phyloP scores from a whole-genome alignment of 2,888 invertebrate genomes.

The Tenthredo livida region DNA sequence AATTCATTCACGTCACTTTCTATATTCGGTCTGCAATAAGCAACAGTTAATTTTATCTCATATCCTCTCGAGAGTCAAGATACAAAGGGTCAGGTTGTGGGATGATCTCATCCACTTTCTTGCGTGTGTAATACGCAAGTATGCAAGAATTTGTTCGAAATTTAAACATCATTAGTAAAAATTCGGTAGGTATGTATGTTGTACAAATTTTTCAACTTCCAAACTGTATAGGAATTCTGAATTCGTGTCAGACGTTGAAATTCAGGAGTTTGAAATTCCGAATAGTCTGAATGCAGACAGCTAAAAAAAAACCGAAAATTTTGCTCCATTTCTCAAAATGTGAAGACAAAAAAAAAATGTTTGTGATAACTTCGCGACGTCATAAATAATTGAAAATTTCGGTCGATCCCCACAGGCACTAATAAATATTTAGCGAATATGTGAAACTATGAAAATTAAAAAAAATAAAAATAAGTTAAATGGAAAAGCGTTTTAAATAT shows the following conservation, averaged over 20 bases:
- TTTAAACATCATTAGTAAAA: too few species aligned
- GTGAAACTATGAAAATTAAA: background rate
- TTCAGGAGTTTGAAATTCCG: too few species aligned
- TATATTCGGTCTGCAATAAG: constrained; percentile 9
- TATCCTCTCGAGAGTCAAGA: background rate
- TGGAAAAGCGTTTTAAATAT: background rate
- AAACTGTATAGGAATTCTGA: too few species aligned
- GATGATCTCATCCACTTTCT: background rate
- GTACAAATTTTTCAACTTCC: background rate
- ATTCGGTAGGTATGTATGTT: background rate
- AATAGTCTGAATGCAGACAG: too few species aligned
- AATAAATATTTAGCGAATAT: too few species aligned
- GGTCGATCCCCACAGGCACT: background rate
- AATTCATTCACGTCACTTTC: background rate
- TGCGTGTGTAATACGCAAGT: background rate
- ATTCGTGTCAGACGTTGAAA: too few species aligned
- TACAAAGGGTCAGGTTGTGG: background rate
- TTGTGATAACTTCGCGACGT: too few species aligned
- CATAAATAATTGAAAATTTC: too few species aligned
- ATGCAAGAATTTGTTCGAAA: too few species aligned
- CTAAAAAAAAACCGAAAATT: background rate
- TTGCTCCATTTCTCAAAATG: background rate
- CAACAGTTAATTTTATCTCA: background rate
- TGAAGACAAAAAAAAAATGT: too few species aligned
- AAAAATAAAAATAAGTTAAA: background rate